A percentile compares a stretch with the other conserved stretches of the same genome.
Conservation (phyloP, 2,797 vertebrate genomes). For the Enteromius treurensis region DNA sequence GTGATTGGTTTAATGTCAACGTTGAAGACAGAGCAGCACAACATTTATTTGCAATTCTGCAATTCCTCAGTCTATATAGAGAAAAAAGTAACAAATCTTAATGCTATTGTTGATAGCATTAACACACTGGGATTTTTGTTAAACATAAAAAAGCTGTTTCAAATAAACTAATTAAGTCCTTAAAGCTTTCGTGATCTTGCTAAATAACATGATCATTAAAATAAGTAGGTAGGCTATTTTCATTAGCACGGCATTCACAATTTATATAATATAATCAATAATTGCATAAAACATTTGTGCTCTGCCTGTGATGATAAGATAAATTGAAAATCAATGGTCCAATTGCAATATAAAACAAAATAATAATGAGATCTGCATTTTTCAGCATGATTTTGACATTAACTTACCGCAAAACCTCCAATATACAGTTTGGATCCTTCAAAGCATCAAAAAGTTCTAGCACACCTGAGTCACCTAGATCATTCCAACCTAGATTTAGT, state of each 20-base stretch:
- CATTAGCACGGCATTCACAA: neutral
- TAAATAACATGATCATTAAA: neutral
- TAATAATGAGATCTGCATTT: neutral
- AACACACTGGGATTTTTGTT: neutral
- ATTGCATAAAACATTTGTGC: neutral
- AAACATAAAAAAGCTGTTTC: neutral
- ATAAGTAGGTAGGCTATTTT: neutral
- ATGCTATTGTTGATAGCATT: neutral
- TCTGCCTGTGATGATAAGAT: neutral
- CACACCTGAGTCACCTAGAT: neutral
- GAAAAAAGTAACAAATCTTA: neutral
- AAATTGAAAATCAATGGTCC: neutral
- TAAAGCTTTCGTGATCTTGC: neutral
- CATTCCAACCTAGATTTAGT: neutral
- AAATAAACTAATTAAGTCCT: neutral
- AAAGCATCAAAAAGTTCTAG: neutral
- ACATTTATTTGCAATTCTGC: neutral
- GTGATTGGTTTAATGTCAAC: neutral
- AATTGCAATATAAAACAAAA: neutral
- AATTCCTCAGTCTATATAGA: slow-evolving; percentile 9
- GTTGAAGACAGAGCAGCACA: slow-evolving; percentile 12
- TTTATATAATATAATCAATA: neutral
- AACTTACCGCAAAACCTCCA: slow-evolving; percentile 27
- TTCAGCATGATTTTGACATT: neutral
- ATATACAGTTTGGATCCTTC: slow-evolving; percentile 4